Evolutionary conservation across 2,113 vertebrate species (phyloP), one percentile per base, ranked within the genome.

Genomic region (Coptodon rendalli): DNA sequence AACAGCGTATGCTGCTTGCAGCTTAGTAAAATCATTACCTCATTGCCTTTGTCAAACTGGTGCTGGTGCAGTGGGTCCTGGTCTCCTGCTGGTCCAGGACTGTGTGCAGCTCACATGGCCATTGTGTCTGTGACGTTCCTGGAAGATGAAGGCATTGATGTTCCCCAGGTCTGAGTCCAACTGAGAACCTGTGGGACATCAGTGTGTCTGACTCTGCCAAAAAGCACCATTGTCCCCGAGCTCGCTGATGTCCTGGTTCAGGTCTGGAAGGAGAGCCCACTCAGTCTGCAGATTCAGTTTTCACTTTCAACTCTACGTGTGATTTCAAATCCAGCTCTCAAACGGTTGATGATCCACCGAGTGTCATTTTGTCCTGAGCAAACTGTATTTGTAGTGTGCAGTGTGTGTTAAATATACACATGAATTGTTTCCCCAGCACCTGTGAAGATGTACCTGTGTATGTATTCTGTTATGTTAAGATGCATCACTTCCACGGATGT

Each of bases 1-100:
- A 59, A 29, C 24, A 5, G 56, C 2, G 13, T 57, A 5, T 57
- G 56, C 56, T 57, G 56, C 24, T 8, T 57, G 24, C 13, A 27
- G 12, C n/a, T 36, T 63, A n/a, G 31, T 36, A 7, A 36, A 36
- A 2, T 40, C 63, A 68, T 68, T 0, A 0, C 63, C 11, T 68
- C 63, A 2, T 13, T 40, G 36, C 12, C 3, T 43, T 71, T 24
- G 36, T 43, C 19, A 6, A 40, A 11, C 19, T 68, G 63, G 36
- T 68, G 61, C 63, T 68, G 34, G n/a, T 68, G 7, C 19, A 40
- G 36, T 40, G 36, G 36, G 63, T n/a, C 63, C 63, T 1, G 34
- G 63, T n/a, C 19, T 66, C 34, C 6, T 68, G 36, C 19, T 68
- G 63, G 31, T 71, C 6, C 36, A 40, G 63, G 63, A 71, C 66